These are phyloP conservation scores for Ladona fulva DNA, from an alignment of 1,140 invertebrate species.

Conservation along the genomic window DNA sequence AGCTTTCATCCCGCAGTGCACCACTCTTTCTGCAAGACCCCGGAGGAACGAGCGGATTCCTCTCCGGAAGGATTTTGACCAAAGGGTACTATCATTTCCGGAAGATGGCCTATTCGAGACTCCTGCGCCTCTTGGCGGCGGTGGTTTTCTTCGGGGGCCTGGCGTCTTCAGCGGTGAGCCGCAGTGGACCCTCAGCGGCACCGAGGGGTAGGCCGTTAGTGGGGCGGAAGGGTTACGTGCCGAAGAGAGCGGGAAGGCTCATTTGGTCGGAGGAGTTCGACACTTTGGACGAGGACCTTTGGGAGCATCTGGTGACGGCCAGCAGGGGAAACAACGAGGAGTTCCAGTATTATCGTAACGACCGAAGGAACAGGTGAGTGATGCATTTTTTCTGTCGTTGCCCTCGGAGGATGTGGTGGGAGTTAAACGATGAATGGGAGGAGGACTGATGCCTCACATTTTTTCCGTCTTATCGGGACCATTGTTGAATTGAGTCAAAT, in stretches of 20 bases:
- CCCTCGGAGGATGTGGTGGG: too few species aligned
- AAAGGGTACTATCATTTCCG: background rate
- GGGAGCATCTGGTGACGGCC: slow-evolving; percentile 25
- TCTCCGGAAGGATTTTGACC: background rate
- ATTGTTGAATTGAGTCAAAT: too few species aligned
- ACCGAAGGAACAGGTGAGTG: slow-evolving; percentile 24
- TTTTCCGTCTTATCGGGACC: too few species aligned
- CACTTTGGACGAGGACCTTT: slow-evolving; percentile 20
- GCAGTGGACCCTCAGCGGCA: background rate
- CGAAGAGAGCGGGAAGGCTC: slow-evolving; percentile 13
- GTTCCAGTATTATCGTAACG: slow-evolving; percentile 27
- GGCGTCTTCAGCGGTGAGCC: background rate
- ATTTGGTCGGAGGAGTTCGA: slow-evolving; percentile 24
- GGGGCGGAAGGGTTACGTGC: background rate
- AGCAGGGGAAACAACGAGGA: slow-evolving; percentile 26
- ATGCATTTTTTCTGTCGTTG: too few species aligned
- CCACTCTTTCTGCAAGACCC: background rate
- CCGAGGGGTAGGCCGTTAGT: background rate
- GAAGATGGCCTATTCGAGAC: background rate
- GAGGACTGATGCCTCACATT: too few species aligned
- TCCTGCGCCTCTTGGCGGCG: background rate
- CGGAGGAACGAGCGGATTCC: background rate
- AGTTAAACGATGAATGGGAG: too few species aligned
- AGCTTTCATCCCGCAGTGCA: background rate
- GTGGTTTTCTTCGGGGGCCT: background rate